These are phyloP conservation scores for Orcinus orca DNA, from an alignment of 2,113 vertebrate species.

Conservation along the genomic window DNA sequence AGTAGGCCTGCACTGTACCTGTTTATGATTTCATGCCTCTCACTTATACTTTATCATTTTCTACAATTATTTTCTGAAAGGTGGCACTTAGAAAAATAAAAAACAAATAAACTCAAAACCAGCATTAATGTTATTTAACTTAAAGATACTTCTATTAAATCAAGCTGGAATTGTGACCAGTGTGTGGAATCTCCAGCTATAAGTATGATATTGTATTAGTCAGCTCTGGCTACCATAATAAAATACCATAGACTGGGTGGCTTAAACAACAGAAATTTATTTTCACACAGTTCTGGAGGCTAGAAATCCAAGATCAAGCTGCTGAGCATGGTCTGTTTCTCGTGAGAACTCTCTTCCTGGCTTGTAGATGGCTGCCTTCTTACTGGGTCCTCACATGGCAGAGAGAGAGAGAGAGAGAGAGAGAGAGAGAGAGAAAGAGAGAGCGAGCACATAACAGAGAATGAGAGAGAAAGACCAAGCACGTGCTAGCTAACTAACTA, in stretches of 20 bases:
- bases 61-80: constrained; percentile 21
- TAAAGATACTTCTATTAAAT: neutral
- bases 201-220: neutral
- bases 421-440: neutral
- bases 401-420: neutral
- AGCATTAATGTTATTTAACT: neutral
- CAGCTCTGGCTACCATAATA: neutral
- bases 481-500: neutral
- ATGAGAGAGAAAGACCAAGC: neutral
- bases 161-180: neutral
- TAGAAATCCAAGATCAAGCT: neutral
- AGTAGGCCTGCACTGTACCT: neutral
- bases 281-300: neutral
- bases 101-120: neutral
- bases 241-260: neutral
- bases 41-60: neutral
- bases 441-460: neutral
- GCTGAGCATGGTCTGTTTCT: neutral
- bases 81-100: neutral
- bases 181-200: neutral
- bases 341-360: neutral
- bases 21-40: neutral
- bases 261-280: neutral
- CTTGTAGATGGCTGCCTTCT: neutral
- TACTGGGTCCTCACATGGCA: neutral